These are phyloP conservation scores for Nothoprocta pentlandii DNA, from an alignment of 2,113 vertebrate genomes.

Conservation along the genomic window DNA sequence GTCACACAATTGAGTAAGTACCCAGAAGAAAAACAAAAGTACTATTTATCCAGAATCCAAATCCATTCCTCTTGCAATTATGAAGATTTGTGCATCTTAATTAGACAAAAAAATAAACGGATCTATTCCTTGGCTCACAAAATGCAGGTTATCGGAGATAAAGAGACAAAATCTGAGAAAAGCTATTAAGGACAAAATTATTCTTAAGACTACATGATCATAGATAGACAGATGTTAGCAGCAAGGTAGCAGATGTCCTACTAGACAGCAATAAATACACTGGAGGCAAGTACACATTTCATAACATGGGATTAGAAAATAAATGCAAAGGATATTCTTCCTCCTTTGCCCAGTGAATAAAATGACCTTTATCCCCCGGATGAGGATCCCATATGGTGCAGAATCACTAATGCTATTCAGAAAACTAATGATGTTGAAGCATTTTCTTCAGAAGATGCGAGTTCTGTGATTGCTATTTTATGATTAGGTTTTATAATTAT, in stretches of 20 bases:
- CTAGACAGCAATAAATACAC: conserved; percentile 61
- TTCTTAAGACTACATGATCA: conserved; percentile 14
- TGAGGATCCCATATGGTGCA: accelerated
- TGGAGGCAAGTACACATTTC: background rate
- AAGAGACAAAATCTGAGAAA: conserved; percentile 17
- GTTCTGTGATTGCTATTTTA: background rate
- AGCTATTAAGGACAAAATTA: conserved; percentile 58
- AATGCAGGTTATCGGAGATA: background rate
- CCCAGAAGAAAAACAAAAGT: background rate
- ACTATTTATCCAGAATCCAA: background rate
- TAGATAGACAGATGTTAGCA: conserved; percentile 65
- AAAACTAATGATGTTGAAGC: background rate
- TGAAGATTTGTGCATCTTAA: conserved; percentile 20
- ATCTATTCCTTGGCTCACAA: background rate
- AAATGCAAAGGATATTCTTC: background rate
- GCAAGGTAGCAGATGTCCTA: conserved; percentile 63
- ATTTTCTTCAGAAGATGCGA: background rate
- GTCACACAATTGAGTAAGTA: background rate
- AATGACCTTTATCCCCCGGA: background rate
- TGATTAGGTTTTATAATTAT: accelerated
- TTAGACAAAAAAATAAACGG: conserved; percentile 27
- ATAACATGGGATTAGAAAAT: background rate
- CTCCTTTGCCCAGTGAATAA: background rate
- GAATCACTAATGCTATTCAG: background rate
- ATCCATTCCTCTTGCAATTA: conserved; percentile 12